Base-by-base conservation (phyloP, 2,888 invertebrate species). In the Drosophila siamana region DNA sequence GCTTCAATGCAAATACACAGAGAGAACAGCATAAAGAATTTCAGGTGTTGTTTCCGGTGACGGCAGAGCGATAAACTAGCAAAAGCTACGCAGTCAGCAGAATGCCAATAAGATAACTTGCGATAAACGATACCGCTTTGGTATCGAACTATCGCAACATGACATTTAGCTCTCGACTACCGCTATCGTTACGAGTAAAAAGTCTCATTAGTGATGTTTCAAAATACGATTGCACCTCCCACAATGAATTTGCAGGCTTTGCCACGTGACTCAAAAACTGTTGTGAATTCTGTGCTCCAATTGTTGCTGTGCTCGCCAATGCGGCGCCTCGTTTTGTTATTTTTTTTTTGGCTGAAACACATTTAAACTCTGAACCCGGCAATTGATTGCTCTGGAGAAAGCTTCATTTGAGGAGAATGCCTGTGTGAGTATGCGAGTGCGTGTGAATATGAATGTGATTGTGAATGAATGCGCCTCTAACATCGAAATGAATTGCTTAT, bases 401-500 rank as follows among this genome's bases (percentile, higher is more conserved):
- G 85, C 85, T 85, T 85, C 85, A 85, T 85, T 85, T 63, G 50
- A 48, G 56, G 52, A 46, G 36, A 38, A 38, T 38, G 36, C 7
- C 7, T 13, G 36, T 38, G 36, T 57, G 44, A 26, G 33, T 30
- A 24, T 50, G 51, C 16, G 22, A 64, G 41, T 22, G 52, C 51
- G 44, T 40, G 36, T 50, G 61, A 61, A 36, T 41, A 46, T 59
- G 78, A 48, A 57, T 64, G 60, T 52, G 59, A 55, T 54, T 41
- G 30, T 77, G 73, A 59, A 61, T 69, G 78, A 56, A 56, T 67
- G 63, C 40, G 66, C 74, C 83, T 84, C 83, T 88, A 88, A 88
- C 84, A 88, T 86, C 86, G 80, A 86, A 86, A 86, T 86, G 88
- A 86, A 86, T 86, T 88, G 88, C 86, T 88, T 87, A 88, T 86